These are phyloP conservation scores for Polymixis lichenea DNA, from an alignment of 2,888 invertebrate species.

Conservation along the genomic window DNA sequence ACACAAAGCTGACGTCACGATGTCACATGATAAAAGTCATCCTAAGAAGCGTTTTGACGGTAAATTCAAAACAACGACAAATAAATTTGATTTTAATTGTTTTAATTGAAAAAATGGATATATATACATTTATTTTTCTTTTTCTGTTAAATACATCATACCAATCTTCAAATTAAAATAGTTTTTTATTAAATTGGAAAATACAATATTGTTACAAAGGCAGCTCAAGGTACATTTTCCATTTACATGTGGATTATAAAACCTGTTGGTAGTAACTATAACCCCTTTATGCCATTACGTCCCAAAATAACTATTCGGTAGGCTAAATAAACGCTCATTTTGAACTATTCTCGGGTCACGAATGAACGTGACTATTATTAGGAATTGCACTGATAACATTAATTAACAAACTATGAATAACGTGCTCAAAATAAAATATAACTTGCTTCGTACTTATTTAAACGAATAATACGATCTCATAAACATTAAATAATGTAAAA, in stretches of 20 bases:
- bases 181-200: too few species aligned
- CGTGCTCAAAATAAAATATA: slow-evolving; percentile 52
- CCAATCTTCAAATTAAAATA: too few species aligned
- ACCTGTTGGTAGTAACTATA: neutral
- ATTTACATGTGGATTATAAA: neutral
- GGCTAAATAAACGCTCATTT: slow-evolving; percentile 40
- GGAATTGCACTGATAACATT: slow-evolving; percentile 46
- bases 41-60: too few species aligned
- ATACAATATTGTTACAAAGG: neutral
- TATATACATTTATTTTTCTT: too few species aligned
- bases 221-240: neutral
- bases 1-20: too few species aligned
- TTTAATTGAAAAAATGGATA: too few species aligned
- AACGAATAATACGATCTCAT: slow-evolving; percentile 36
- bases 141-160: too few species aligned
- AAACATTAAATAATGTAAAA: too few species aligned
- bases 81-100: too few species aligned
- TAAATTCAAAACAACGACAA: too few species aligned
- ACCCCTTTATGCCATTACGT: neutral
- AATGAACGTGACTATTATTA: slow-evolving; percentile 8
- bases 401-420: slow-evolving; percentile 46
- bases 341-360: slow-evolving; percentile 41
- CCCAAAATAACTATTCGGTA: slow-evolving; percentile 6
- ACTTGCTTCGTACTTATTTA: slow-evolving; percentile 33
- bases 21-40: too few species aligned